Base-by-base conservation (phyloP, 2,888 invertebrate genomes). In the Leucophora obtusa region DNA sequence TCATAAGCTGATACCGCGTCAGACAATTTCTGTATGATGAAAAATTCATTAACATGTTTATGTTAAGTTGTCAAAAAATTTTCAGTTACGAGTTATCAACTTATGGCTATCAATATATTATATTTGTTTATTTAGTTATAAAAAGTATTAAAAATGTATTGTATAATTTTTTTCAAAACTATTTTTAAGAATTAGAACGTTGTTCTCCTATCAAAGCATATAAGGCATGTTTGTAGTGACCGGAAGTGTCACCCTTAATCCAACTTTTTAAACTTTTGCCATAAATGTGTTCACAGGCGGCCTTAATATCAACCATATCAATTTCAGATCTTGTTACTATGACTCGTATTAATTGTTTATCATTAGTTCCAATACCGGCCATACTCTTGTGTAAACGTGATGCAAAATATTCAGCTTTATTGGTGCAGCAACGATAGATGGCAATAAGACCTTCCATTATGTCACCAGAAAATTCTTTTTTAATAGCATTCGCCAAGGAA, bases 311-410 rank as follows among this genome's bases (percentile, higher is more conserved):
- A 0, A 92, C 94, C 92, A 97, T 93, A 89, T 97, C 97, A 73
- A 96, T 92, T 86, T 97, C 96, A 86, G 93, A 93, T 84, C 97
- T 93, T 1, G 96, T 95, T 60, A 96, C 95, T 85, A 97, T 92
- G 74, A 97, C 87, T 86, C 97, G 94, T 85, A 97, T 97, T 83
- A 98, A 92, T 85, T 95, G 94, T 62, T 93, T 92, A 89, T 98
- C 97, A 87, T 96, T 95, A 4, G 97, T 98, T 79, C 98, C 98
- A 83, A 95, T 89, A 5, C 98, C 97, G 87, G 95, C 95, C 96
- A 98, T 96, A 69, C 96, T 94, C 87, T 95, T 94, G 90, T 97
- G 94, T 68, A 98, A 92, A 54, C 95, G 93, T 87, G 96, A 95
- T 0, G 97, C 97, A 91, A 97, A 97, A 92, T 95, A 98, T 43